Evolutionary conservation across 2,888 invertebrate species (phyloP).

Genomic region (Eristalis tenax): DNA sequence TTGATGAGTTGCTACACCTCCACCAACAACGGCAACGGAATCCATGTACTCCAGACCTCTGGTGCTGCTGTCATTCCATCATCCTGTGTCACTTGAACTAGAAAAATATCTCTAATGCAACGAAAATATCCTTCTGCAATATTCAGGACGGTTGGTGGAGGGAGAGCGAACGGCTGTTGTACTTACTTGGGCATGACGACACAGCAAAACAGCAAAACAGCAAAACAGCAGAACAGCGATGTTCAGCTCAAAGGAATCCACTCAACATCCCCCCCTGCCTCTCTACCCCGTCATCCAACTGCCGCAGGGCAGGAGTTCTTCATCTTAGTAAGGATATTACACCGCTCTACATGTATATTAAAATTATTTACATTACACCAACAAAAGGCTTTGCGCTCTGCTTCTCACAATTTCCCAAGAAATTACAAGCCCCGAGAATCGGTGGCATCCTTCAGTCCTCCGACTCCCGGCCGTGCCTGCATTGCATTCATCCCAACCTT

Average conservation of each 20-base stretch:
- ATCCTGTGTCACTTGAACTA: slow-evolving; percentile 31
- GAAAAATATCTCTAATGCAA: slow-evolving; percentile 39
- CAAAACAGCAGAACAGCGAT: background rate
- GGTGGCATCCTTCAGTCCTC: background rate
- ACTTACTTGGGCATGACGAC: slow-evolving; percentile 30
- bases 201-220: background rate
- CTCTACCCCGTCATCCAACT: background rate
- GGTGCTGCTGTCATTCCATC: slow-evolving; percentile 6
- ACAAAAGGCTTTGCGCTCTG: slow-evolving; percentile 29
- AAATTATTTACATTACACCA: slow-evolving; percentile 54
- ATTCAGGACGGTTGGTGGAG: background rate
- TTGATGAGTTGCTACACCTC: background rate
- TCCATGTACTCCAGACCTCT: background rate
- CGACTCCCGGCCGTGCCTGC: background rate
- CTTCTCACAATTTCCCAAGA: slow-evolving; percentile 19
- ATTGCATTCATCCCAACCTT: slow-evolving; percentile 2
- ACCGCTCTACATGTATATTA: slow-evolving; percentile 28
- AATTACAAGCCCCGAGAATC: slow-evolving; percentile 10
- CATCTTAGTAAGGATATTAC: slow-evolving; percentile 28
- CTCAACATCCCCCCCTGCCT: background rate
- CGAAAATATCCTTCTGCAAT: slow-evolving; percentile 23
- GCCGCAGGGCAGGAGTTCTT: slow-evolving; percentile 10
- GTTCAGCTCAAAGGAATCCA: slow-evolving; percentile 25
- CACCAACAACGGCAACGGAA: background rate
- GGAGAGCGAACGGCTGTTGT: background rate